phyloP scores from a whole-genome alignment of 2,888 invertebrate genomes.

The Nematopogon swammerdamellus region DNA sequence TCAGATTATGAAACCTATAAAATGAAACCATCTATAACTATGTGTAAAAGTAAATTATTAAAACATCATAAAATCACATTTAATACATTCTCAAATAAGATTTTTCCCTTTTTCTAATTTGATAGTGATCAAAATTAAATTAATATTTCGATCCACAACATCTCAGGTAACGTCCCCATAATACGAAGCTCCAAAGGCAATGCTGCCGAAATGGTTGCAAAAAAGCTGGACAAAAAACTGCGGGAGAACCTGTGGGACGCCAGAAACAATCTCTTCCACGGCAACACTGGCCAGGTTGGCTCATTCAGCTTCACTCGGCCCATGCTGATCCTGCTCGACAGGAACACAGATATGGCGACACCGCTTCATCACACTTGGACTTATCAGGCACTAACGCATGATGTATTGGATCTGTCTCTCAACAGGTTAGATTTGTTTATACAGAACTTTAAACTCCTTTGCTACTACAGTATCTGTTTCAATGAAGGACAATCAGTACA shows the following conservation, averaged over 20 bases:
- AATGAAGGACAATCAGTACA: too few species aligned
- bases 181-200: constrained; percentile 91
- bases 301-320: constrained; percentile 89
- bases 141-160: too few species aligned
- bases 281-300: constrained; percentile 74
- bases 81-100: too few species aligned
- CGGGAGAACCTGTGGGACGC: constrained; percentile 96
- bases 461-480: background rate
- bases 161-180: constrained; percentile 75
- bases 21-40: too few species aligned
- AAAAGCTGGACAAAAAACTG: constrained; percentile 94
- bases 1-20: too few species aligned
- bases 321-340: constrained; percentile 85
- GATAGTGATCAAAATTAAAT: too few species aligned
- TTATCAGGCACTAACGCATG: constrained; percentile 97
- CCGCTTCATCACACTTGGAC: constrained; percentile 99
- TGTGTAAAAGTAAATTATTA: too few species aligned
- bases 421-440: too few species aligned
- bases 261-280: constrained; percentile 91
- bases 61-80: too few species aligned
- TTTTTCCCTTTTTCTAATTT: too few species aligned
- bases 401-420: constrained; percentile 87
- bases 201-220: constrained; percentile 98
- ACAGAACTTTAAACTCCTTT: background rate
- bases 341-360: constrained; percentile 95